Evolutionary conservation across 2,797 vertebrate species (phyloP).

Genomic region (Borostomias antarcticus): DNA sequence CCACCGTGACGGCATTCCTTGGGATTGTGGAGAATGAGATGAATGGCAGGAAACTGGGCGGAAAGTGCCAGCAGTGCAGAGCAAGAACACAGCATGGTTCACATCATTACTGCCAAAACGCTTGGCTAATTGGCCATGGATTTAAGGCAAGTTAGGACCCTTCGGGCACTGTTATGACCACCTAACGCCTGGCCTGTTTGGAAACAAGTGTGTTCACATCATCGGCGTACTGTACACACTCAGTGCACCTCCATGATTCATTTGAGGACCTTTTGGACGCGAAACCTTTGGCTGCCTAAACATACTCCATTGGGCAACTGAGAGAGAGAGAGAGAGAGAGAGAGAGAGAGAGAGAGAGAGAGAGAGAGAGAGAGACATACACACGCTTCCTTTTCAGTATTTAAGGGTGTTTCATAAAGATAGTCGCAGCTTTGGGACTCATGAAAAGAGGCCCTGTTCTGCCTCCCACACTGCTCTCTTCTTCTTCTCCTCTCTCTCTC

Average conservation of each 20-base stretch:
- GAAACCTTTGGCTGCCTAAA: too few relatives aligned
- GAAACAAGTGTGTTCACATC: too few relatives aligned
- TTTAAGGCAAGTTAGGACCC: background rate
- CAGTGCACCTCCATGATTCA: too few relatives aligned
- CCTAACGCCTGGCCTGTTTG: too few relatives aligned
- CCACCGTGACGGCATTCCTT: conserved; percentile 33
- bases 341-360: too few relatives aligned
- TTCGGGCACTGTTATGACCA: background rate
- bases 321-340: too few relatives aligned
- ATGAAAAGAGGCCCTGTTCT: conserved; percentile 11
- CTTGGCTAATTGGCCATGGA: too few relatives aligned
- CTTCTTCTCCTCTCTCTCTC: background rate
- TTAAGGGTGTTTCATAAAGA: background rate
- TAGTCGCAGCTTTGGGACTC: background rate
- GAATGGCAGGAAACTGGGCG: conserved; percentile 62
- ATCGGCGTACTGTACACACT: too few relatives aligned
- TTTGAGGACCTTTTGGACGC: too few relatives aligned
- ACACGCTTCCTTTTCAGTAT: background rate
- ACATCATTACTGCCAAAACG: conserved; percentile 61
- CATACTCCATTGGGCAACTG: too few relatives aligned
- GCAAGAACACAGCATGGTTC: conserved; percentile 46
- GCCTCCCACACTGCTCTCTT: background rate
- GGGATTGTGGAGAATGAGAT: conserved; percentile 65
- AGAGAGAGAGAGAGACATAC: too few relatives aligned
- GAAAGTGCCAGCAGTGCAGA: conserved; percentile 50